These are phyloP conservation scores for Pelecanoides urinatrix DNA, from an alignment of 2,113 vertebrate genomes.

Conservation along the genomic window DNA sequence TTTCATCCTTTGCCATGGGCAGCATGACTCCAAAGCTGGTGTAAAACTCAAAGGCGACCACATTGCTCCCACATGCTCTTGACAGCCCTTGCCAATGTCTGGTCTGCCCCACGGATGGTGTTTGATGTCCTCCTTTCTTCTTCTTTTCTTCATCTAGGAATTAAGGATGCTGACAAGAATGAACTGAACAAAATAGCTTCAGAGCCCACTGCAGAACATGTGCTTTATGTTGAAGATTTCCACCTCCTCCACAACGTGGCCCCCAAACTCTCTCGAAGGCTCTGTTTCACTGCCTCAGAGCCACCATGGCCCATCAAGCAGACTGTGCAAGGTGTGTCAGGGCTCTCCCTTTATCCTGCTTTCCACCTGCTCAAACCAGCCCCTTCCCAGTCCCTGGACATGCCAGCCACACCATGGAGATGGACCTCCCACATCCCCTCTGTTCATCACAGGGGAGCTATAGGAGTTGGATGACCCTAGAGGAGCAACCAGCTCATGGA, in stretches of 20 bases:
- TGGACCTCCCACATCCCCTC: background rate
- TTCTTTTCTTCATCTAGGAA: slow-evolving; percentile 58
- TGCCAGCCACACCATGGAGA: background rate
- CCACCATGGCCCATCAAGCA: slow-evolving; percentile 76
- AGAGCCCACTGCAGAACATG: slow-evolving; percentile 78
- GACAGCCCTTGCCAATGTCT: background rate
- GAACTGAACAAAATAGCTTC: slow-evolving; percentile 80
- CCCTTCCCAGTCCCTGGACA: background rate
- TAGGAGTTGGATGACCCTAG: background rate
- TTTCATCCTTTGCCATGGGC: background rate
- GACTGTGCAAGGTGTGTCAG: slow-evolving; percentile 34
- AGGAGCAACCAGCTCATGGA: background rate
- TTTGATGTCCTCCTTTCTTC: background rate
- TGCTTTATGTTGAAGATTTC: slow-evolving; percentile 72
- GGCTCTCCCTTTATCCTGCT: background rate
- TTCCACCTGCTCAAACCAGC: background rate
- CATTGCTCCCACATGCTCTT: accelerated
- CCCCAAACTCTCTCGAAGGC: slow-evolving; percentile 79
- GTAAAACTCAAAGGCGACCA: background rate
- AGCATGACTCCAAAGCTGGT: background rate
- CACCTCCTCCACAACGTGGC: slow-evolving; percentile 69
- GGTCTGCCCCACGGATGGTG: background rate
- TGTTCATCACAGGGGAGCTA: background rate
- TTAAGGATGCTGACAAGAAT: slow-evolving; percentile 71
- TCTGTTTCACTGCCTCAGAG: slow-evolving; percentile 85